Evolutionary conservation across 2,888 invertebrate species (phyloP).

Genomic region (Germaria angustata): DNA sequence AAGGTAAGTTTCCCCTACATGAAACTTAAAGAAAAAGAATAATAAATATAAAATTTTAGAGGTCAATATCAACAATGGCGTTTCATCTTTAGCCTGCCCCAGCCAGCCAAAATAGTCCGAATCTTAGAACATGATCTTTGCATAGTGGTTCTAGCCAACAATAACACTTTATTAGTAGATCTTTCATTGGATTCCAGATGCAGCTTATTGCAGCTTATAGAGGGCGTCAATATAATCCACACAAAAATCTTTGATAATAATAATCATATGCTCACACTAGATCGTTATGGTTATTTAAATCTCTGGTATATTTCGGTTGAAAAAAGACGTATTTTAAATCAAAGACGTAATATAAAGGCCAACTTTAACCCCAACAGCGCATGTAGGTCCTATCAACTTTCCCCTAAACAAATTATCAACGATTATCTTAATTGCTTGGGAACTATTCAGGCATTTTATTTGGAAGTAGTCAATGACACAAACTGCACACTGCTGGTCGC

Average conservation of each 20-base stretch:
- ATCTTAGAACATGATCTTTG: slow-evolving; percentile 76
- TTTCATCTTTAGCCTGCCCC: slow-evolving; percentile 76
- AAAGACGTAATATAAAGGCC: slow-evolving; percentile 49
- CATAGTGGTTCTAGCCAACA: slow-evolving; percentile 73
- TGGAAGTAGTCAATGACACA: slow-evolving; percentile 59
- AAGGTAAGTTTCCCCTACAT: slow-evolving; percentile 70
- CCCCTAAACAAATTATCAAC: slow-evolving; percentile 68
- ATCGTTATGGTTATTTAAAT: slow-evolving; percentile 75
- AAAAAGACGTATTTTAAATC: slow-evolving; percentile 69
- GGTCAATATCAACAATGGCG: slow-evolving; percentile 78
- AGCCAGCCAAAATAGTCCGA: slow-evolving; percentile 71
- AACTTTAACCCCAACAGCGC: slow-evolving; percentile 58
- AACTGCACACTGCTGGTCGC: slow-evolving; percentile 72
- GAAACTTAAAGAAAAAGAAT: background rate
- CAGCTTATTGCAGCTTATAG: slow-evolving; percentile 71
- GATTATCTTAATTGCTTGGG: slow-evolving; percentile 37
- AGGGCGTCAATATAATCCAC: slow-evolving; percentile 68
- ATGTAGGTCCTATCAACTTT: slow-evolving; percentile 44
- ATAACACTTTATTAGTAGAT: slow-evolving; percentile 75
- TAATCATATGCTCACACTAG: slow-evolving; percentile 75
- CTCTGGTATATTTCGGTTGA: slow-evolving; percentile 75
- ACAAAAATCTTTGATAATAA: slow-evolving; percentile 74
- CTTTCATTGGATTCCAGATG: slow-evolving; percentile 75
- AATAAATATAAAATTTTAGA: slow-evolving; percentile 66
- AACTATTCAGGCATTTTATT: slow-evolving; percentile 68